phyloP scores from a whole-genome alignment of 2,113 vertebrate species.

The Callaeas wilsoni region DNA sequence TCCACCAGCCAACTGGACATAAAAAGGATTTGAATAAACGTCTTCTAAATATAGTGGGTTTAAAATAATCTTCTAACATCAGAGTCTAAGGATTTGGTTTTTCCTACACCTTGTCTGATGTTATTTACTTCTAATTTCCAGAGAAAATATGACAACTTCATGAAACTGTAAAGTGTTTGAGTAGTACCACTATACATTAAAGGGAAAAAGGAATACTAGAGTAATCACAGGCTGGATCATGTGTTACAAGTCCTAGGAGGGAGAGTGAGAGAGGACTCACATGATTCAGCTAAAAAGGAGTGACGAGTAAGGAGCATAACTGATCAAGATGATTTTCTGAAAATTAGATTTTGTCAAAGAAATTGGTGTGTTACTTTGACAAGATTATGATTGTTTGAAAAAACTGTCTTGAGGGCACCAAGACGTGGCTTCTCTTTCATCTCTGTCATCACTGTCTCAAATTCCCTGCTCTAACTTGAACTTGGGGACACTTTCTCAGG shows the following conservation, averaged over 20 bases:
- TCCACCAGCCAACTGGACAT: neutral
- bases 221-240: neutral
- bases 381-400: neutral
- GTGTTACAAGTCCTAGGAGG: neutral
- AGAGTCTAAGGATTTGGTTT: neutral
- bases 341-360: neutral
- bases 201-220: neutral
- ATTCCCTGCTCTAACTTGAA: too few relatives aligned
- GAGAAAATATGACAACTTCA: neutral
- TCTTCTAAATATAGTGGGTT: neutral
- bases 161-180: neutral
- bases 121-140: neutral
- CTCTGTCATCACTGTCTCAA: too few relatives aligned
- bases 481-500: too few relatives aligned
- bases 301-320: neutral
- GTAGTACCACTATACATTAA: neutral
- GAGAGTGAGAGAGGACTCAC: neutral
- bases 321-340: neutral
- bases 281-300: neutral
- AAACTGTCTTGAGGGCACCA: too few relatives aligned
- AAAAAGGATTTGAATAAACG: neutral
- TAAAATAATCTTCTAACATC: neutral
- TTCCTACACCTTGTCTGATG: neutral
- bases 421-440: too few relatives aligned
- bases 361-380: neutral